Base-by-base conservation (phyloP, 37 sponge, comb jelly and placozoan species). In the Bolinopsis microptera region DNA sequence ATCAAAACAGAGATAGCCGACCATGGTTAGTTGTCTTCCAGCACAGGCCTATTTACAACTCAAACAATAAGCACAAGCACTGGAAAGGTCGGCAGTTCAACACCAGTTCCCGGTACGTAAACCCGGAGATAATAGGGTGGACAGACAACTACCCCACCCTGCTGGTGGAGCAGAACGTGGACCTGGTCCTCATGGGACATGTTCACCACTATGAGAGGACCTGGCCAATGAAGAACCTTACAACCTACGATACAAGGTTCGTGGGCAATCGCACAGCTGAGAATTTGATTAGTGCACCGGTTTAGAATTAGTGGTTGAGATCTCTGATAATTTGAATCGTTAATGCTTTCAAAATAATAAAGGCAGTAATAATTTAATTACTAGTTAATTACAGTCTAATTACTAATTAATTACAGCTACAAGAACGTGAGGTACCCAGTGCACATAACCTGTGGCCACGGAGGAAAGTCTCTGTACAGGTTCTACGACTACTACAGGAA, bases 41-140 rank as follows among this genome's bases (percentile, higher is more conserved):
- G 25, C 94, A 94, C 69, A 38, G 68, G 68, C 88, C 94, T 30
- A 94, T 94, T 23, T 83, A 94, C 69, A 94, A 86, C 90, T 86
- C 90, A 0, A 86, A 86, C 90, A 86, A 22, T 48, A 48, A 18
- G 13, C 61, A 48, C 61, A 48, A 48, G 61, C 5, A 48, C 13
- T 48, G 61, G 61, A 13, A 48, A 48, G 61, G 61, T 5, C 61
- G 61, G 5, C 9, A 48, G 13, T 5, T 5, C 13, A 13, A 13
- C 13, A 48, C 61, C 5, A 48, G 61, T 13, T 48, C 61, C 5
- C 5, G 61, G 61, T 48, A 48, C 61, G 13, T 18, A 1, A 27
- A 32, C 80, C 61, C 90, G 5, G 41, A 24, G 13, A 33, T 41
- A 24, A n/a, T 33, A 21, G 90, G 90, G 0, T 86, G 90, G 90